Conservation (phyloP, 2,113 vertebrate species). For the Apistogramma diplotaenia region DNA sequence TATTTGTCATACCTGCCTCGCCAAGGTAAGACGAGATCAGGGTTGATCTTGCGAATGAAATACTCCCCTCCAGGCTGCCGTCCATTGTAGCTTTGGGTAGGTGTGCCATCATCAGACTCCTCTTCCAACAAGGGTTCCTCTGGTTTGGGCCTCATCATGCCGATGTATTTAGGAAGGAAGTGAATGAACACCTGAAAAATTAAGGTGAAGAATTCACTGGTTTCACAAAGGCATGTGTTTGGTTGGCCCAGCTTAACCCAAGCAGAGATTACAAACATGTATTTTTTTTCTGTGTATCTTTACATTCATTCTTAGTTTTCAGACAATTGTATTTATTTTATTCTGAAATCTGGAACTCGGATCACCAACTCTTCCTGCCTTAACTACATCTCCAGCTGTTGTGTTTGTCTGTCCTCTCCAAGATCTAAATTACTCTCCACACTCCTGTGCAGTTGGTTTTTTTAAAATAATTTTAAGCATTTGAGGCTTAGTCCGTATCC, state of each 20-base stretch:
- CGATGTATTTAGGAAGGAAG: conserved; percentile 83
- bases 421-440: background rate
- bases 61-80: conserved; percentile 82
- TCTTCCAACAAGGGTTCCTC: conserved; percentile 67
- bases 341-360: background rate
- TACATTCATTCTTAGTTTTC: background rate
- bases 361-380: background rate
- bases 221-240: background rate
- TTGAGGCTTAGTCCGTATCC: background rate
- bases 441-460: accelerated
- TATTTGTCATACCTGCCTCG: conserved; percentile 75
- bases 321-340: background rate
- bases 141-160: conserved; percentile 80
- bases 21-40: conserved; percentile 83
- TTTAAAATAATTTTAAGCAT: background rate
- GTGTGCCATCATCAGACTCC: conserved; percentile 50
- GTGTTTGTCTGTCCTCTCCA: background rate
- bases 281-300: background rate
- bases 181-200: conserved; percentile 83
- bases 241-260: background rate
- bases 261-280: background rate
- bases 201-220: background rate
- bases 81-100: conserved; percentile 39
- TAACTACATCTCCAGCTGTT: background rate
- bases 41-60: conserved; percentile 85